A percentile compares a stretch with the other conserved stretches of the same genome.
phyloP scores from a whole-genome alignment of 2,113 vertebrate species.

The Genyomyrus donnyi region DNA sequence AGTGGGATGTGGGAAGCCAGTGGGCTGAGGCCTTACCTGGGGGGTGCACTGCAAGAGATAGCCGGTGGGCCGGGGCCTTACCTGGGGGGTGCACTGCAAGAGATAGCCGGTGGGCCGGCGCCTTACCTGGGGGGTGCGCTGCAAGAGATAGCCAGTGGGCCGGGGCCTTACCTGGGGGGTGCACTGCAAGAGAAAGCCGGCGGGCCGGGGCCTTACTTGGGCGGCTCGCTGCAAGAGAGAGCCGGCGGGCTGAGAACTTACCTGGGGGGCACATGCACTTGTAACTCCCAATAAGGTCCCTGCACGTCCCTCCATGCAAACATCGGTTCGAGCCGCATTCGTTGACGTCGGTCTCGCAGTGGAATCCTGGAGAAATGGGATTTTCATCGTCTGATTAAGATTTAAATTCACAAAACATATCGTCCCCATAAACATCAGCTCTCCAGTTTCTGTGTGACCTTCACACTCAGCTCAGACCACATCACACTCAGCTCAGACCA shows the following conservation, averaged over 20 bases:
- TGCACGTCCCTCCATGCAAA: constrained; percentile 63
- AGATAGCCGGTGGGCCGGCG: neutral
- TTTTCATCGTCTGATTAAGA: neutral
- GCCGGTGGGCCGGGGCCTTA: neutral
- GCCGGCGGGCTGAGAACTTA: constrained; percentile 31
- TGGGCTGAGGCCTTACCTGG: no score
- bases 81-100: no score
- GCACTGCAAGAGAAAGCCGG: neutral
- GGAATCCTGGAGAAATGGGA: constrained; percentile 44
- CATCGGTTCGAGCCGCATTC: constrained; percentile 60
- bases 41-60: no score
- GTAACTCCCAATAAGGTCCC: constrained; percentile 50
- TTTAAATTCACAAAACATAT: neutral
- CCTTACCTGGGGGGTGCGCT: neutral
- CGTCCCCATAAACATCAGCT: neutral
- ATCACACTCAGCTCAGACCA: no score
- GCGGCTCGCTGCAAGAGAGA: neutral
- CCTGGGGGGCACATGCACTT: constrained; percentile 65
- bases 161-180: constrained; percentile 59
- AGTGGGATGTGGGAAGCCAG: neutral
- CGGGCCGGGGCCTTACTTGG: neutral
- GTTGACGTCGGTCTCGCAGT: constrained; percentile 59
- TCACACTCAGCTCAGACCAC: no score
- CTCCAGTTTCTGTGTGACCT: no score
- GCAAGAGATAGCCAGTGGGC: no score